Percentiles rank a stretch among this genome's conserved stretches.
Evolutionary conservation across 2,113 vertebrate species (phyloP).

Genomic region (Bos indicus): DNA sequence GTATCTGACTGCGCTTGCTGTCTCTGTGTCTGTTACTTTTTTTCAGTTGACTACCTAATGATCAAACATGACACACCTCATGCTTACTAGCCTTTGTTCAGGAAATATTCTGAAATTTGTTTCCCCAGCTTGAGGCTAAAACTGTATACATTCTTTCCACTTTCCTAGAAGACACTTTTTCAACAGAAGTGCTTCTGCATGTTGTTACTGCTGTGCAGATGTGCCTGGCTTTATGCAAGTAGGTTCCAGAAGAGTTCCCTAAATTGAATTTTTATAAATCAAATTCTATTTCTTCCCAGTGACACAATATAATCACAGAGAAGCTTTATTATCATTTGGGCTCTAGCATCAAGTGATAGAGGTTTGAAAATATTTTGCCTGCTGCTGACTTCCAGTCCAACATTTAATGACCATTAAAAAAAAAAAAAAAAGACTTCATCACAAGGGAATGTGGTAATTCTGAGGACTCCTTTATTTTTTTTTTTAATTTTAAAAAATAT

Average conservation of each 20-base stretch:
- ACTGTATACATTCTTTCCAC: conserved; percentile 52
- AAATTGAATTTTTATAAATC: conserved; percentile 54
- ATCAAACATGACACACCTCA: conserved; percentile 61
- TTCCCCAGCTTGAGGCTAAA: conserved; percentile 60
- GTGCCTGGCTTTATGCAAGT: conserved; percentile 27
- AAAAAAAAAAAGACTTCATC: neutral
- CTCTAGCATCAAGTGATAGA: neutral
- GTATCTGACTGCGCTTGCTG: conserved; percentile 21
- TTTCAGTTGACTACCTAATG: conserved; percentile 56
- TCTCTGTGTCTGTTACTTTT: conserved; percentile 42
- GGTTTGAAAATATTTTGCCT: neutral
- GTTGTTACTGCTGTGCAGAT: conserved; percentile 45
- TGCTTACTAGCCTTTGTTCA: conserved; percentile 58
- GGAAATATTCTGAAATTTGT: conserved; percentile 67
- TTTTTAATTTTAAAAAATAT: neutral
- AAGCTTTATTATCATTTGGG: neutral
- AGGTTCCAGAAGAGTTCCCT: neutral
- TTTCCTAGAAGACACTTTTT: conserved; percentile 44
- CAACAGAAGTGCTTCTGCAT: conserved; percentile 26
- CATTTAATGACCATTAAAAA: neutral
- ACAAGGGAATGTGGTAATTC: neutral
- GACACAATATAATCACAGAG: conserved; percentile 16
- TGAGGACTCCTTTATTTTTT: neutral
- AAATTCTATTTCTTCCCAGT: conserved; percentile 12
- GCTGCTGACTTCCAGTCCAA: neutral